Evolutionary conservation across 2,797 vertebrate species (phyloP).

Genomic region (Cyprinodon diabolis): DNA sequence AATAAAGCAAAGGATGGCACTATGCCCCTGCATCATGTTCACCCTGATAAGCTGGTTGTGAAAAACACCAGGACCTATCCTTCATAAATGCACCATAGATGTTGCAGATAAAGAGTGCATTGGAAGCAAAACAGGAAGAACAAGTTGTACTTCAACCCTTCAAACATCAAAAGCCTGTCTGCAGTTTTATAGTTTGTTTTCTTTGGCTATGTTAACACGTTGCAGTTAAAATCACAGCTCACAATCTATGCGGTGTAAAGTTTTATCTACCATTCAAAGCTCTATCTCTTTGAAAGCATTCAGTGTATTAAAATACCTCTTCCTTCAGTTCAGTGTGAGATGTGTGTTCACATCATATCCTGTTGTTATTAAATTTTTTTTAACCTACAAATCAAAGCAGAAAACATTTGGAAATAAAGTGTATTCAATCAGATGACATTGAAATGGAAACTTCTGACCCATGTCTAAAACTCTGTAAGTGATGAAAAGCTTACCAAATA

Average conservation of each 20-base stretch:
- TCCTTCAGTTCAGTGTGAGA: slow-evolving; percentile 13
- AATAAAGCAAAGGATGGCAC: not conserved
- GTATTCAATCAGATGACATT: not conserved
- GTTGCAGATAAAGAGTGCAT: slow-evolving; percentile 50
- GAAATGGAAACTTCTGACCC: not conserved
- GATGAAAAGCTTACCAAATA: not conserved
- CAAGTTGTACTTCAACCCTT: slow-evolving; percentile 40
- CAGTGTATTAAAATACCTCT: slow-evolving; percentile 32
- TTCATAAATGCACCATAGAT: slow-evolving; percentile 11
- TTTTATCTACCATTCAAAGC: slow-evolving; percentile 42
- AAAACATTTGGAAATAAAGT: not conserved
- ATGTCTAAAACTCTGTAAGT: not conserved
- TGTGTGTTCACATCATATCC: not conserved
- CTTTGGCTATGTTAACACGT: slow-evolving; percentile 43
- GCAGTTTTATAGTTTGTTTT: slow-evolving; percentile 65
- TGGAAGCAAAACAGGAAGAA: slow-evolving; percentile 54
- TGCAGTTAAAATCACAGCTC: slow-evolving; percentile 23
- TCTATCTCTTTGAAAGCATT: slow-evolving; percentile 33
- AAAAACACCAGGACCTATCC: slow-evolving; percentile 17
- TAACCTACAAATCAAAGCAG: not conserved
- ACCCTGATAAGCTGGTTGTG: not conserved
- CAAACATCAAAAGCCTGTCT: slow-evolving; percentile 55
- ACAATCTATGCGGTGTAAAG: slow-evolving; percentile 44
- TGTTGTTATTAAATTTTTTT: not conserved
- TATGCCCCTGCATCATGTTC: not conserved